Percentiles rank a stretch among this genome's conserved stretches.
Evolutionary conservation across 2,888 invertebrate species (phyloP).

Genomic region (Diarsia rubi): DNA sequence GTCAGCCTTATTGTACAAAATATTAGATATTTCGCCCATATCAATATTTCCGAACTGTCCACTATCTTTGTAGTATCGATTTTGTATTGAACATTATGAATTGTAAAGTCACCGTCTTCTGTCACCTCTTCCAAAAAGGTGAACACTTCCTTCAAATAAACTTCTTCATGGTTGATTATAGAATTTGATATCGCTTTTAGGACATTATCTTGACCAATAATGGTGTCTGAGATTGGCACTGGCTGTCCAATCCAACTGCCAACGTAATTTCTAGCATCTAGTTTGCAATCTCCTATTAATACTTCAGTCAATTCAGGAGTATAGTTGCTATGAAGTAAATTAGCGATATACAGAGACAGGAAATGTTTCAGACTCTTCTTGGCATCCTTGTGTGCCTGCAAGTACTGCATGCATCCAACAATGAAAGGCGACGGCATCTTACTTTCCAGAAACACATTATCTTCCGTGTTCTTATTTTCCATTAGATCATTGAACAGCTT

Average conservation of each 20-base stretch:
- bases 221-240: constrained; percentile 76
- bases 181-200: constrained; percentile 84
- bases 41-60: constrained; percentile 82
- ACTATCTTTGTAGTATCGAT: constrained; percentile 69
- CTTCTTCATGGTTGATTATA: constrained; percentile 80
- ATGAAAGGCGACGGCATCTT: constrained; percentile 86
- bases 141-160: constrained; percentile 79
- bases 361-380: constrained; percentile 84
- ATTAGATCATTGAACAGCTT: constrained; percentile 84
- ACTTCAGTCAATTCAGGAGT: constrained; percentile 87
- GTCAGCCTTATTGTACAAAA: constrained; percentile 83
- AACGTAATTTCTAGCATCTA: constrained; percentile 88
- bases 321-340: constrained; percentile 92
- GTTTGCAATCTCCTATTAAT: constrained; percentile 86
- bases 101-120: constrained; percentile 73
- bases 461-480: constrained; percentile 79
- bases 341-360: constrained; percentile 85
- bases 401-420: constrained; percentile 84
- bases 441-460: constrained; percentile 81
- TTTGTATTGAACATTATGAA: constrained; percentile 74
- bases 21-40: constrained; percentile 86
- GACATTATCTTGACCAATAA: constrained; percentile 75
- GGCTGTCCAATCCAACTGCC: constrained; percentile 86
- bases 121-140: constrained; percentile 72
- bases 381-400: constrained; percentile 78